Percentiles rank a stretch among this genome's conserved stretches.
Conservation (phyloP, 2,113 vertebrate species). For the Numenius arquata region DNA sequence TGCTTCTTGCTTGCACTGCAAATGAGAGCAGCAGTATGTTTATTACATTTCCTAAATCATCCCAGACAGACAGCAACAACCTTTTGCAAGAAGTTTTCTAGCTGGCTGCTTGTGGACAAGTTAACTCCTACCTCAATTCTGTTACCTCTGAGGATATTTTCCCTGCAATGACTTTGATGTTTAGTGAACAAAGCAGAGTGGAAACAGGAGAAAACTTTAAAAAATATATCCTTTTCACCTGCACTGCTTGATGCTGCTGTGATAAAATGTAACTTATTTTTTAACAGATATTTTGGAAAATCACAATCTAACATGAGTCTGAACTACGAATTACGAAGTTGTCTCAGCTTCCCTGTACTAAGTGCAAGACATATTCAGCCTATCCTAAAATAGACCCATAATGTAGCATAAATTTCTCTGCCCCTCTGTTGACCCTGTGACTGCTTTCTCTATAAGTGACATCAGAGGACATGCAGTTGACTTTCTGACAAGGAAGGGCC, state of each 20-base stretch:
- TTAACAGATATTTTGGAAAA: not conserved
- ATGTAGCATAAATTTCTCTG: not conserved
- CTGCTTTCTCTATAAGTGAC: not conserved
- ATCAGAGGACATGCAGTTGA: not conserved
- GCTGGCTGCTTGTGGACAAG: not conserved
- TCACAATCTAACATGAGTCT: not conserved
- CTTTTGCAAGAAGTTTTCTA: not conserved
- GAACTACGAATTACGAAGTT: not conserved
- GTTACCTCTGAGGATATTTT: not conserved
- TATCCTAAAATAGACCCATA: not conserved
- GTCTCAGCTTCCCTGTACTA: not conserved
- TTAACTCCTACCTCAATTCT: not conserved
- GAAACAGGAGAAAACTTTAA: not conserved
- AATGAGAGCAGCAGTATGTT: not conserved
- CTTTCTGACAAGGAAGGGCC: not conserved
- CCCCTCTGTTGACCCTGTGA: not conserved
- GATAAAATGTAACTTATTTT: not conserved
- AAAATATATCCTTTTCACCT: not conserved
- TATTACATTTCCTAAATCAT: not conserved
- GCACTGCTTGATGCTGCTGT: not conserved
- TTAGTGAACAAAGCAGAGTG: not conserved
- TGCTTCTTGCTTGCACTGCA: not conserved
- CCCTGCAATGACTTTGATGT: not conserved
- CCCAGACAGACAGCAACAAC: not conserved
- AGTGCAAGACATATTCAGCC: not conserved